phyloP scores from a whole-genome alignment of 23 tunicate genomes.

The Styela clava region DNA sequence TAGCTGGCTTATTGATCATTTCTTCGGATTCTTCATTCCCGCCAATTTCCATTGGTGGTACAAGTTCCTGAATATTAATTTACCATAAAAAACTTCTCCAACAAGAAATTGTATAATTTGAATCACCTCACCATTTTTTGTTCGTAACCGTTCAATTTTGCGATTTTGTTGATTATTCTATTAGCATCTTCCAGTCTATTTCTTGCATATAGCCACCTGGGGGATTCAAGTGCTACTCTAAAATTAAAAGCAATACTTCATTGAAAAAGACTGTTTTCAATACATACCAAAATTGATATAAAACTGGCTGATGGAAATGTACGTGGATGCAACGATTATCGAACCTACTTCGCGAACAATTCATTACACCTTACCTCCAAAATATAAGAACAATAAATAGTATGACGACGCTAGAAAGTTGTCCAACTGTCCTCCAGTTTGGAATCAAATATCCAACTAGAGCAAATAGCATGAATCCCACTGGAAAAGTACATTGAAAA shows the following conservation, averaged over 20 bases:
- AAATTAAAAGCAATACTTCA: not conserved
- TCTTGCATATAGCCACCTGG: slow-evolving; percentile 15
- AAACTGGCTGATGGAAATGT: too few species aligned
- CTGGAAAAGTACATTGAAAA: slow-evolving; percentile 42
- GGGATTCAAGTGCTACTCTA: slow-evolving; percentile 10
- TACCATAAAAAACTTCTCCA: too few species aligned
- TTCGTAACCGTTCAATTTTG: not conserved
- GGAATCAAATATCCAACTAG: slow-evolving; percentile 50
- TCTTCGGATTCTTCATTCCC: not conserved
- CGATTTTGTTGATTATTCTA: not conserved
- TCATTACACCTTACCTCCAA: not conserved
- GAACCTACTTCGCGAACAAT: not conserved
- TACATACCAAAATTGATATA: too few species aligned
- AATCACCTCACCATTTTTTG: slow-evolving; percentile 6
- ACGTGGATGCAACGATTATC: not conserved
- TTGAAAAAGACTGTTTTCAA: too few species aligned
- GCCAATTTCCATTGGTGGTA: not conserved
- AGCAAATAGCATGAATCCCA: slow-evolving; percentile 54
- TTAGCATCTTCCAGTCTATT: not conserved
- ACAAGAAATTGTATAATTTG: too few species aligned
- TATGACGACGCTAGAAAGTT: not conserved
- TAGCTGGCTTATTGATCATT: not conserved
- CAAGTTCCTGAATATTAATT: not conserved
- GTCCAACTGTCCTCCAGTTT: slow-evolving; percentile 15
- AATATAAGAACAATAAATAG: too few species aligned